These are phyloP conservation scores for Saccopteryx bilineata DNA, from an alignment of 2,113 vertebrate species.

Conservation along the genomic window DNA sequence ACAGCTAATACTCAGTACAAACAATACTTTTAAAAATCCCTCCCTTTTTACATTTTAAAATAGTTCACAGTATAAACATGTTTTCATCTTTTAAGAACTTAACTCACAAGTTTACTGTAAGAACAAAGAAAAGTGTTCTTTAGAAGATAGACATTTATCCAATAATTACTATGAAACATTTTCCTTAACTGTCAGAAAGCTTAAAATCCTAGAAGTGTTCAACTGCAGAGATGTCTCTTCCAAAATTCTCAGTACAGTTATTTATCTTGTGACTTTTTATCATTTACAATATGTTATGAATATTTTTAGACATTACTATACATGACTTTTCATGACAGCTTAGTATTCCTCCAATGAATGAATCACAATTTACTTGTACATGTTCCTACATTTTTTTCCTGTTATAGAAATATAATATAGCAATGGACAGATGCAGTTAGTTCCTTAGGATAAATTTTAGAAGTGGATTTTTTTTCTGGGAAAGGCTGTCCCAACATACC, in stretches of 20 bases:
- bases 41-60: not conserved
- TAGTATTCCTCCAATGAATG: not conserved
- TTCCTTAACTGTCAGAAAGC: constrained; percentile 22
- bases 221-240: not conserved
- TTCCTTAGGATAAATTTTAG: constrained; percentile 27
- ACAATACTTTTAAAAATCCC: not conserved
- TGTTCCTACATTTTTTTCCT: not conserved
- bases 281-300: not conserved
- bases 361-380: not conserved
- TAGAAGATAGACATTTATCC: constrained; percentile 34
- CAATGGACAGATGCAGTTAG: not conserved
- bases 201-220: not conserved
- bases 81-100: constrained; percentile 18
- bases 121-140: constrained; percentile 43
- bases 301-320: constrained; percentile 45
- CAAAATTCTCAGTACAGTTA: not conserved
- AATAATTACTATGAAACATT: constrained; percentile 43
- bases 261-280: constrained; percentile 14
- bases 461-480: not conserved
- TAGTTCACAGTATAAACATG: not conserved
- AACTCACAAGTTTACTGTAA: constrained; percentile 8
- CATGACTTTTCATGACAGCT: not conserved
- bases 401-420: not conserved
- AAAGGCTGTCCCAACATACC: not conserved
- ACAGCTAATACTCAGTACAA: not conserved